Conservation (phyloP, 2,113 vertebrate species). For the Pomatostomus ruficeps region DNA sequence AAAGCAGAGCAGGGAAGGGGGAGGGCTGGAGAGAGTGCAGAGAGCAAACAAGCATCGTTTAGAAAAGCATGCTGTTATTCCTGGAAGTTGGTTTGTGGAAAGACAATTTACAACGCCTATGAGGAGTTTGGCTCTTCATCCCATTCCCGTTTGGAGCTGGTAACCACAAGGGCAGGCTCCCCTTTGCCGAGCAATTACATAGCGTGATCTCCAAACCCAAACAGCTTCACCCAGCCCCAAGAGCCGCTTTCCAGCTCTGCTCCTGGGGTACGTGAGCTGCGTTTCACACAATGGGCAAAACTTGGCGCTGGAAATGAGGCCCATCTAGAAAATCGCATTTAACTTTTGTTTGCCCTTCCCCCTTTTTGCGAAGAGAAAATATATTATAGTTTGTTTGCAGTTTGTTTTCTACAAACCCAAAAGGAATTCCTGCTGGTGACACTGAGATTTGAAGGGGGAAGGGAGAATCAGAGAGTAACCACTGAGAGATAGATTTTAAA, state of each 20-base stretch:
- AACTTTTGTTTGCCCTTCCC: neutral
- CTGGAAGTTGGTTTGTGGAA: constrained; percentile 59
- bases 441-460: neutral
- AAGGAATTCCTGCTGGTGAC: neutral
- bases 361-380: neutral
- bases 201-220: constrained; percentile 29
- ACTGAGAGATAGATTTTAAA: neutral
- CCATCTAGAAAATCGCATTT: neutral
- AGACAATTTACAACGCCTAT: constrained; percentile 57
- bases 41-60: constrained; percentile 50
- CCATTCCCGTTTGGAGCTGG: constrained; percentile 21
- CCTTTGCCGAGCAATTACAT: neutral
- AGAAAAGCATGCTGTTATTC: constrained; percentile 66
- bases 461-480: neutral
- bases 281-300: neutral
- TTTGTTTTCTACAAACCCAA: neutral
- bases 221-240: neutral
- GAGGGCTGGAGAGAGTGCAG: constrained; percentile 4
- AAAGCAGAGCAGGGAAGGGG: constrained; percentile 31
- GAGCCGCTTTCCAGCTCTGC: neutral
- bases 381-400: neutral
- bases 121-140: constrained; percentile 49
- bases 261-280: neutral
- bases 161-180: constrained; percentile 38
- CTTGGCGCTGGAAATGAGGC: neutral